A percentile compares a stretch with the other conserved stretches of the same genome.
phyloP scores from a whole-genome alignment of 1,140 invertebrate species.

The Zaprionus ornatus region DNA sequence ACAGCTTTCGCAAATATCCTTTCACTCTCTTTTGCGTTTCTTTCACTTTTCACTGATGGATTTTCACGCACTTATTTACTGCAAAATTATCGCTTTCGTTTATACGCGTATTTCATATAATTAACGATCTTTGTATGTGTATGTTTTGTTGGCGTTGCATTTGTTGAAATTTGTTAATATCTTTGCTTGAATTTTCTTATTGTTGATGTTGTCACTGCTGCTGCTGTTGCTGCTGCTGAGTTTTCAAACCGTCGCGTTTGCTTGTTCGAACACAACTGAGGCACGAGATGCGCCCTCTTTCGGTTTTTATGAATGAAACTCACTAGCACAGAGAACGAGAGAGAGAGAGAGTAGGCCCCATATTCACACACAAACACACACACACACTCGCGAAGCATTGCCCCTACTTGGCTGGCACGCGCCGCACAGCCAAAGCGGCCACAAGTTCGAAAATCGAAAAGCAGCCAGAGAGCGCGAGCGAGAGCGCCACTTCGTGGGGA shows the following conservation, averaged over 20 bases:
- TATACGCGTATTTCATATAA: not conserved
- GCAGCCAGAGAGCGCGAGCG: slow-evolving; percentile 3
- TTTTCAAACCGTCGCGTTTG: slow-evolving; percentile 83
- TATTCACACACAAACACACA: slow-evolving; percentile 20
- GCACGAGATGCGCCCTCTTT: slow-evolving; percentile 83
- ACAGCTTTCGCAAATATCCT: slow-evolving; percentile 34
- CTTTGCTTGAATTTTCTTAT: slow-evolving; percentile 19
- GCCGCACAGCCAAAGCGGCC: slow-evolving; percentile 49
- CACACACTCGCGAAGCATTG: slow-evolving; percentile 15
- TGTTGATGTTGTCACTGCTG: slow-evolving; percentile 23
- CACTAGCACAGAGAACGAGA: slow-evolving; percentile 27
- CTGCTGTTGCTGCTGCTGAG: slow-evolving; percentile 31
- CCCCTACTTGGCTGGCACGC: slow-evolving; percentile 70
- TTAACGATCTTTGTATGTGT: slow-evolving; percentile 20
- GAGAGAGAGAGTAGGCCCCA: slow-evolving; percentile 12
- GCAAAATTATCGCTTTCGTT: slow-evolving; percentile 5
- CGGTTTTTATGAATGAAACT: slow-evolving; percentile 84
- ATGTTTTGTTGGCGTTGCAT: slow-evolving; percentile 20
- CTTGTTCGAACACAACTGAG: slow-evolving; percentile 84
- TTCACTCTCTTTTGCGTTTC: slow-evolving; percentile 41
- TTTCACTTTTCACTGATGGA: slow-evolving; percentile 15
- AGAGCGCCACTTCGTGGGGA: slow-evolving; percentile 54
- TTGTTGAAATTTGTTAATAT: slow-evolving; percentile 32
- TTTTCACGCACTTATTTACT: slow-evolving; percentile 30
- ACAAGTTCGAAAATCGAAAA: slow-evolving; percentile 60